Evolutionary conservation across 2,797 vertebrate genomes (phyloP), one percentile per base, ranked within the genome.

Genomic region (Artibeus lituratus): DNA sequence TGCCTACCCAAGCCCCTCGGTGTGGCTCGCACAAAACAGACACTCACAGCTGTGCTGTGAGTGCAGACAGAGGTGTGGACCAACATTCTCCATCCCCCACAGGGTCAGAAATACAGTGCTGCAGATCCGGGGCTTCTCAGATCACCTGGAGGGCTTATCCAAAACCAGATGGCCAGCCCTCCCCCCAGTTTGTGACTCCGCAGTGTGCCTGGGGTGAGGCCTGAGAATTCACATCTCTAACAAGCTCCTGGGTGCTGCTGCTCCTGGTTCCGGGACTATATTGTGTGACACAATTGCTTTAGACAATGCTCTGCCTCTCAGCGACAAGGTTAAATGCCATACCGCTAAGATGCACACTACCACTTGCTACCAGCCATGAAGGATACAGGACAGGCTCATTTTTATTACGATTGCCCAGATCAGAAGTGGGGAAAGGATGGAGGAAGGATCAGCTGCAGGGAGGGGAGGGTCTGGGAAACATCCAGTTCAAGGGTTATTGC

Each of bases 401-500:
- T 65, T 44, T 67, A 67, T 69, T 80, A 29, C 51, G 49, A 59
- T 91, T 87, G 14, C 19, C 8, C 70, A 59, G 29, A 42, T 69
- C 3, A 5, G 47, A 92, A 95, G 49, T 32, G 12, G 44, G 15
- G 24, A 51, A 44, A 59, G 32, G 76, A 70, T 35, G 76, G 35
- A 94, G 39, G 65, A 35, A 88, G 91, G 37, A 72, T 59, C 57
- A 37, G 67, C 87, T 90, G 80, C 73, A 47, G 90, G 69, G 22
- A 65, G 69, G 37, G 18, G 37, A 76, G 47, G 26, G 51, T 55
- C 69, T 69, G 65, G 69, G 62, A 49, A 78, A 39, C 76, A 39
- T 21, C 7, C 77, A n/a, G 2, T 49, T 32, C 55, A 51, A 87
- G 44, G 76, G 42, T 24, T 77, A 32, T 16, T 76, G 57, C 24